Conservation (phyloP, 2,888 invertebrate species). For the Synanthedon andrenaeformis region DNA sequence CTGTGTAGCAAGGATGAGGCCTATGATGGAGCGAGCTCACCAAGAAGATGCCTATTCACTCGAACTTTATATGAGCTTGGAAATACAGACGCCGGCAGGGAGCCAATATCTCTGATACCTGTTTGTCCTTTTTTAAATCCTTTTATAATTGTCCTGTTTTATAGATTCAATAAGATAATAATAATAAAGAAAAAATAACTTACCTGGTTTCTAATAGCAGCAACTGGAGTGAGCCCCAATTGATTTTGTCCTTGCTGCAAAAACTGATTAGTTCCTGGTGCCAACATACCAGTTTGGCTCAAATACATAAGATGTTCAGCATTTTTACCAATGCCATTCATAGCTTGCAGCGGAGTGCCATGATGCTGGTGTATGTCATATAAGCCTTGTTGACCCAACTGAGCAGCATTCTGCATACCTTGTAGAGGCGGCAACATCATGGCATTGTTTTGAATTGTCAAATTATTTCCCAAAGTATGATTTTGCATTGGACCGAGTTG, state of each 20-base stretch:
- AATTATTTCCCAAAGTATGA: constrained; percentile 54
- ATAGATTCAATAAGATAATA: no score
- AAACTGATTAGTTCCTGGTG: constrained; percentile 72
- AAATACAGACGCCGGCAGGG: no score
- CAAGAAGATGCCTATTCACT: no score
- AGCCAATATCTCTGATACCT: no score
- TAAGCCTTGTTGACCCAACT: constrained; percentile 62
- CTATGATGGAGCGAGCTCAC: no score
- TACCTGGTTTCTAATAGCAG: constrained; percentile 63
- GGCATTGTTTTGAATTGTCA: constrained; percentile 56
- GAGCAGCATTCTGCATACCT: constrained; percentile 64
- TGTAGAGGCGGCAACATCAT: constrained; percentile 64
- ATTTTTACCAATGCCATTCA: constrained; percentile 63
- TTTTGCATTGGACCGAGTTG: constrained; percentile 66
- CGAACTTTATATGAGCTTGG: no score
- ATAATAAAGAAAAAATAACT: constrained; percentile 17
- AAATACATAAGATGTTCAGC: constrained; percentile 66
- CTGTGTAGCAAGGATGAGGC: no score
- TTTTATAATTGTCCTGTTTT: no score
- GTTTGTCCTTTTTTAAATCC: no score
- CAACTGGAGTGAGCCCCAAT: constrained; percentile 62
- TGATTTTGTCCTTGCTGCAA: constrained; percentile 74
- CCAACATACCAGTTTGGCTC: constrained; percentile 67
- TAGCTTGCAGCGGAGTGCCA: constrained; percentile 59
- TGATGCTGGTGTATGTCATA: constrained; percentile 64